phyloP scores from a whole-genome alignment of 2,113 vertebrate genomes.

The Piprites chloris region DNA sequence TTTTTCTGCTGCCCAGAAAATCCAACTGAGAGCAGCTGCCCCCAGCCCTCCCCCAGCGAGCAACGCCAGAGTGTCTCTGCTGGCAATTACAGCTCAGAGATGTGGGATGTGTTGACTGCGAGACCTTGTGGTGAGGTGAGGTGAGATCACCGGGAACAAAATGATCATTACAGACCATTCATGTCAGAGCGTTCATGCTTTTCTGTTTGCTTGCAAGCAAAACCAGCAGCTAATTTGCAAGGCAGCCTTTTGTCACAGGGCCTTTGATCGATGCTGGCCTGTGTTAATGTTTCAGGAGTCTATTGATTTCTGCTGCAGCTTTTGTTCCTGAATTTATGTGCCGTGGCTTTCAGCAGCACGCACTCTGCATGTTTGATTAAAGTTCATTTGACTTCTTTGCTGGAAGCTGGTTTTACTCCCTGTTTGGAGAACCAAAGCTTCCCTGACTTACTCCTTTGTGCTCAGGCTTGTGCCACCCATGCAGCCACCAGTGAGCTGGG shows the following conservation, averaged over 20 bases:
- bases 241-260: conserved; percentile 80
- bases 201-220: conserved; percentile 73
- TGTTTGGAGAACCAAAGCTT: conserved; percentile 81
- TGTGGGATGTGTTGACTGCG: conserved; percentile 1
- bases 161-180: conserved; percentile 60
- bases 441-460: conserved; percentile 82
- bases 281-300: conserved; percentile 91
- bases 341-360: conserved; percentile 68
- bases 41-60: background rate
- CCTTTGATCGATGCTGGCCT: conserved; percentile 88
- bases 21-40: background rate
- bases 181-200: conserved; percentile 61
- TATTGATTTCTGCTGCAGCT: conserved; percentile 90
- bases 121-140: conserved; percentile 43
- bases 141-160: conserved; percentile 41
- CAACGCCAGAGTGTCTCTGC: background rate
- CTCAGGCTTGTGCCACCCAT: conserved; percentile 84
- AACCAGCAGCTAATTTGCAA: conserved; percentile 81
- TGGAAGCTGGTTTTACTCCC: conserved; percentile 77
- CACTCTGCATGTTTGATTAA: conserved; percentile 93
- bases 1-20: background rate
- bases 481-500: conserved; percentile 76
- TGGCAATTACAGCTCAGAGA: background rate
- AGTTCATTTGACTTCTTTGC: conserved; percentile 88
- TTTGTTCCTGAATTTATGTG: conserved; percentile 87